Base-by-base conservation (phyloP, 2,113 vertebrate genomes). In the Patagioenas fasciata region DNA sequence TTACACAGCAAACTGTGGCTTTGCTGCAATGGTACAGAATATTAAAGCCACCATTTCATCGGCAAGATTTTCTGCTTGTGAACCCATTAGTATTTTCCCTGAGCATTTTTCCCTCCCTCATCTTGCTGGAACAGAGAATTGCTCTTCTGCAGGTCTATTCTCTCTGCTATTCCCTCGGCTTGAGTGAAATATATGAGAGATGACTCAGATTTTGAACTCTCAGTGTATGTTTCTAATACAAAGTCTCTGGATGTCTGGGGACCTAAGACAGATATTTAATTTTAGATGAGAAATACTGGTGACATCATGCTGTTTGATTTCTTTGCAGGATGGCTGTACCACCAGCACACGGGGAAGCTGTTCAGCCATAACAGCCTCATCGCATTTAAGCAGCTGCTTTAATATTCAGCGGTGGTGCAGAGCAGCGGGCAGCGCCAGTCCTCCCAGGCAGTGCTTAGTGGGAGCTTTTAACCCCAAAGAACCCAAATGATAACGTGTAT, bases 281-380 rank as follows among this genome's bases (percentile, higher is more conserved):
- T 94, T 95, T 93, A 96, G 91, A 96, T 95, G 89, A 96, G 78
- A 88, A 88, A 89, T 60, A 54, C 72, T 60, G 74, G 62, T 98
- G 97, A 98, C 91, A 92, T 98, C 98, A 98, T 91, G 47, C 64
- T 88, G 44, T 97, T 93, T 97, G 95, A 95, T 93, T 96, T 96
- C 70, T 89, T 84, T 72, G 48, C 65, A 78, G 58, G 91, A 67
- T 54, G 75, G 56, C 56, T 67, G 73, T 60, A 38, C 73, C 89
- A 58, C 51, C 71, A 82, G 78, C 94, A 87, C 75, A 32, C 6
- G 58, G 85, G 64, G 83, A 97, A 96, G 70, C 40, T 89, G 74
- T 72, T 96, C 89, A 91, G 89, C 71, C 78, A 23, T 54, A 78
- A 91, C 67, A 95, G 70, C 85, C 94, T 88, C 91, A 86, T 71